Evolutionary conservation across 1,140 invertebrate genomes (phyloP), one percentile per base, ranked within the genome.

Genomic region (Drosophila lini): DNA sequence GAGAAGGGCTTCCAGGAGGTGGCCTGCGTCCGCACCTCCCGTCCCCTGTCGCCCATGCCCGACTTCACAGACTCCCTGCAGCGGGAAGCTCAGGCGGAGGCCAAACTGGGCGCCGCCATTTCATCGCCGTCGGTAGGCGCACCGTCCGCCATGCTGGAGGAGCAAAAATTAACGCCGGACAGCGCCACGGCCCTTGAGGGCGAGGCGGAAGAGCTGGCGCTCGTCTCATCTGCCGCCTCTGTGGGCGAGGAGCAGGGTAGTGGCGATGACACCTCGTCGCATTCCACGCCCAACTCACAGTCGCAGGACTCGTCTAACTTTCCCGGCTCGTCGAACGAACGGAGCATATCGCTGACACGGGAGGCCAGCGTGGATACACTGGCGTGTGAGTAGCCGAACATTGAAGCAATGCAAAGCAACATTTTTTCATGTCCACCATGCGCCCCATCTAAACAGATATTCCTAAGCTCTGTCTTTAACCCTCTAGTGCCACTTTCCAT

Each of bases 1-100:
- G 97, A 99, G 92, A 95, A 95, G 92, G 98, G 98, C 10, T 94
- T 99, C 34, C 93, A 95, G 74, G 95, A 97, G 92, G 95, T 97
- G 53, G 97, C 97, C 13, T 84, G 95, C 94, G 96, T 97, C 93
- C 92, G 93, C 95, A 92, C 91, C 47, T 96, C 96, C 2, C 94
- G 96, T 67, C 96, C 96, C 34, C 95, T 96, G 93, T 97, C 96
- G 16, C 96, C 96, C 16, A 95, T 96, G 89, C 95, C 96, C 3
- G 93, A 95, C 67, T 95, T 94, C 80, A 86, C 91, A 1, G 84
- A 89, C 41, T 78, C 90, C 11, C 53, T 91, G 45, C 90, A 83
- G 38, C 74, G 79, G 7, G 81, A 91, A 74, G 75, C 82, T 3
- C 78, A 93, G 48, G 50, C 92, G 11, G 79, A 83, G 3, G 85